Evolutionary conservation across 1,140 invertebrate species (phyloP).

Genomic region (Drosophila rufa): DNA sequence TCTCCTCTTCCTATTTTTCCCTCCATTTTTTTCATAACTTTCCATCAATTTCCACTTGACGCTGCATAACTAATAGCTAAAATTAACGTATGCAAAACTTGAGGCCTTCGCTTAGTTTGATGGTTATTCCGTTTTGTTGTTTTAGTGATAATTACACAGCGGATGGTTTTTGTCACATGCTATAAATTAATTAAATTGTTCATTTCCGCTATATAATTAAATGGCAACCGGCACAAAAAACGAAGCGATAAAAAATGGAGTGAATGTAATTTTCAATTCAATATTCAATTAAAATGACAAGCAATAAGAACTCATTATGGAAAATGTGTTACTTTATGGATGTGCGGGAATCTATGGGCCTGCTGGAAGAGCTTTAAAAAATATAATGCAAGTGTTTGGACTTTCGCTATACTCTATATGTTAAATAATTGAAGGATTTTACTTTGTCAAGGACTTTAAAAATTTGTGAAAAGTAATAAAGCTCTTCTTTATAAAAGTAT

Average conservation of each 20-base stretch:
- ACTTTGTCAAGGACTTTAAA: background rate
- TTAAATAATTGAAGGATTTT: too few species aligned
- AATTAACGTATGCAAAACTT: slow-evolving; percentile 3
- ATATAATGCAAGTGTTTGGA: background rate
- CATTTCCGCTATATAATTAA: slow-evolving; percentile 77
- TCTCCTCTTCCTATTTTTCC: background rate
- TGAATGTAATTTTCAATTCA: slow-evolving; percentile 44
- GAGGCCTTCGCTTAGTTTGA: slow-evolving; percentile 18
- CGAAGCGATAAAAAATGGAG: slow-evolving; percentile 2
- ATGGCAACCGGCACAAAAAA: slow-evolving; percentile 20
- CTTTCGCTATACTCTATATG: background rate
- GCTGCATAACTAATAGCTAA: slow-evolving; percentile 11
- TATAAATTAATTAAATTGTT: slow-evolving; percentile 78
- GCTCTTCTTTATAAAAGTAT: too few species aligned
- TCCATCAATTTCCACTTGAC: slow-evolving; percentile 13
- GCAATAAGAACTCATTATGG: slow-evolving; percentile 36
- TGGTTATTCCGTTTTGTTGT: slow-evolving; percentile 17
- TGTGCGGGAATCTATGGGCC: background rate
- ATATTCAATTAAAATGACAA: slow-evolving; percentile 69
- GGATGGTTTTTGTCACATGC: slow-evolving; percentile 36
- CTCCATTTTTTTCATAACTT: background rate
- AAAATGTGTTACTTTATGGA: slow-evolving; percentile 30
- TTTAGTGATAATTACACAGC: slow-evolving; percentile 27
- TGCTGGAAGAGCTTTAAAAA: background rate
- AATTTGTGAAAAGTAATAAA: too few species aligned